Evolutionary conservation across 2,888 invertebrate species (phyloP).

Genomic region (Eustalomyia histrio): DNA sequence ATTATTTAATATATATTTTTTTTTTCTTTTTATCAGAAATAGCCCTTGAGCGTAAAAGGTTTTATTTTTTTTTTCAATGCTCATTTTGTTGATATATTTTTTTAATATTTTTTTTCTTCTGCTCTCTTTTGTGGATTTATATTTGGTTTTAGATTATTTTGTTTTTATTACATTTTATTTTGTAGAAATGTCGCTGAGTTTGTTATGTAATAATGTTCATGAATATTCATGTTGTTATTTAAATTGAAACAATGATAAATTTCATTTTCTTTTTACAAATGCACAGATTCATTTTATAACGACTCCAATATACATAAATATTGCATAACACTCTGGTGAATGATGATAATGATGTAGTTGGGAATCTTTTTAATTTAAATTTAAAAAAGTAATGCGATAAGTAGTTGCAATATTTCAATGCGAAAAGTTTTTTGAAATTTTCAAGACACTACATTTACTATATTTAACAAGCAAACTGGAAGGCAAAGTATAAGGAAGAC

Average conservation of each 20-base stretch:
- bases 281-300: constrained; percentile 45
- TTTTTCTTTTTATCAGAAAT: constrained; percentile 31
- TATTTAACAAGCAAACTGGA: too few species aligned
- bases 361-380: constrained; percentile 14
- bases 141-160: constrained; percentile 42
- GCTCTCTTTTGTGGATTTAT: constrained; percentile 50
- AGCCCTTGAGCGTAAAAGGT: constrained; percentile 52
- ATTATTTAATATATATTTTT: background rate
- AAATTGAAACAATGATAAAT: constrained; percentile 65
- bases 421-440: too few species aligned
- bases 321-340: constrained; percentile 6
- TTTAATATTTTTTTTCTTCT: background rate
- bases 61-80: constrained; percentile 27
- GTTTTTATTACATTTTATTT: constrained; percentile 22
- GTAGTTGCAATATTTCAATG: too few species aligned
- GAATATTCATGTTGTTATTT: constrained; percentile 65
- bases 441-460: too few species aligned
- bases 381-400: too few species aligned
- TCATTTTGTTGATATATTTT: constrained; percentile 39
- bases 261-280: constrained; percentile 49
- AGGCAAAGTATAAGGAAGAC: too few species aligned
- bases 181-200: constrained; percentile 59
- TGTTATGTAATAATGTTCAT: constrained; percentile 65
- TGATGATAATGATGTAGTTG: constrained; percentile 31
- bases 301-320: background rate